Conservation (phyloP, 2,113 vertebrate genomes). For the Cyprinus carpio region DNA sequence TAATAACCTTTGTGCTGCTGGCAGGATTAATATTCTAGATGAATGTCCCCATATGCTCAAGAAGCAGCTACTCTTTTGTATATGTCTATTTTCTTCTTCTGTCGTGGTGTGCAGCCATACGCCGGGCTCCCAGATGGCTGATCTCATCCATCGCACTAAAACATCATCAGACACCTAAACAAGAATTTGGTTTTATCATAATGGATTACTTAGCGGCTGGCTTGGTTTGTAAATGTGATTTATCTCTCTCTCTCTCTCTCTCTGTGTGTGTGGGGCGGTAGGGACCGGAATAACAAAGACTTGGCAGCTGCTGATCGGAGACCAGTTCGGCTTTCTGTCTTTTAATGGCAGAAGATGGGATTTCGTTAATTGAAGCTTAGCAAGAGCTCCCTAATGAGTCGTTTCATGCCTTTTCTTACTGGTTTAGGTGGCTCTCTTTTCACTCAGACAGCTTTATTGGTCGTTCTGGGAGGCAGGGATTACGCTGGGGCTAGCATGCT, state of each 20-base stretch:
- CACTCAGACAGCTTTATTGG: slow-evolving; percentile 21
- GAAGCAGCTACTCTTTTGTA: slow-evolving; percentile 19
- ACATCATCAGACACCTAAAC: slow-evolving; percentile 47
- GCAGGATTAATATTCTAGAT: slow-evolving; percentile 31
- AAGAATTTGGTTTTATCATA: slow-evolving; percentile 48
- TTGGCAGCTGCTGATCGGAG: slow-evolving; percentile 36
- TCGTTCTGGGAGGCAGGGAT: not conserved
- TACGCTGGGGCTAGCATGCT: not conserved
- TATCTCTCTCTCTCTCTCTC: slow-evolving; percentile 33
- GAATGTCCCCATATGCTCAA: slow-evolving; percentile 3
- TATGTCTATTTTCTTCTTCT: slow-evolving; percentile 23
- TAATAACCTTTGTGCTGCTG: slow-evolving; percentile 28
- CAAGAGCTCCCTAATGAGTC: slow-evolving; percentile 23
- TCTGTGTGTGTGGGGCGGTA: slow-evolving; percentile 32
- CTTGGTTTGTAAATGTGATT: slow-evolving; percentile 49
- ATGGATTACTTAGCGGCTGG: slow-evolving; percentile 44
- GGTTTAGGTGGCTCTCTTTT: slow-evolving; percentile 15
- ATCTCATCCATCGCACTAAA: slow-evolving; percentile 9
- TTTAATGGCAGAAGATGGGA: slow-evolving; percentile 13
- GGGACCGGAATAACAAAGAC: slow-evolving; percentile 40
- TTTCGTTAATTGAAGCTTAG: slow-evolving; percentile 25
- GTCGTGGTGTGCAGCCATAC: not conserved
- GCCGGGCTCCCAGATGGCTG: slow-evolving; percentile 29
- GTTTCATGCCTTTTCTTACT: slow-evolving; percentile 29
- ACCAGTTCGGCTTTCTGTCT: slow-evolving; percentile 40